phyloP scores from a whole-genome alignment of 30 jellyfish, hydroid and myxozoan species.

The Phacellophora camtschatica region DNA sequence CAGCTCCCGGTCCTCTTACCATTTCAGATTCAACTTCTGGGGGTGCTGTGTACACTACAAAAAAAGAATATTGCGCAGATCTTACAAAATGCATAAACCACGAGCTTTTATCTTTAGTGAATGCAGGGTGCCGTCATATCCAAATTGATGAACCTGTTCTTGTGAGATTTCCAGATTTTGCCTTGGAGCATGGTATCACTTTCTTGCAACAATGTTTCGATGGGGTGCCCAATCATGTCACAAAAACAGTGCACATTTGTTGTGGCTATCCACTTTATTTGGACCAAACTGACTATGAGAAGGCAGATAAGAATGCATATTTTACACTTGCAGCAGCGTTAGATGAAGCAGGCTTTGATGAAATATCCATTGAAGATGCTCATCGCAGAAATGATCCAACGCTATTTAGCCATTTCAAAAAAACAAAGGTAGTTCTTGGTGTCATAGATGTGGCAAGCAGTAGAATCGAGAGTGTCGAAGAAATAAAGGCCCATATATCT shows the following conservation, averaged over 20 bases:
- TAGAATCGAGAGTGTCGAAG: conserved; percentile 63
- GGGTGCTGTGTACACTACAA: neutral
- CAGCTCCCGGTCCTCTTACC: conserved; percentile 46
- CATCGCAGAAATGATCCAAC: conserved; percentile 36
- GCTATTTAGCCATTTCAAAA: neutral
- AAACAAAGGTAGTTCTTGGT: conserved; percentile 43
- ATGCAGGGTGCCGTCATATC: neutral
- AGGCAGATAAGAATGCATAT: conserved; percentile 57
- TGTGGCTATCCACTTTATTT: conserved; percentile 70
- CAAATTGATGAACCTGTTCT: conserved; percentile 63
- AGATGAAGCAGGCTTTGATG: conserved; percentile 31
- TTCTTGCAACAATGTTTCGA: conserved; percentile 29
- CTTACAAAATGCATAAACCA: conserved; percentile 17
- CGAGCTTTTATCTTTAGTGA: neutral
- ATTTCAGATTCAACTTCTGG: conserved; percentile 8
- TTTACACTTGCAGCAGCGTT: conserved; percentile 25
- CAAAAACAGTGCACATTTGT: conserved; percentile 47
- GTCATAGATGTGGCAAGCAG: conserved; percentile 64
- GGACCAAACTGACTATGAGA: conserved; percentile 39
- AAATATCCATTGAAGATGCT: conserved; percentile 58
- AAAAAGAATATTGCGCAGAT: conserved; percentile 4
- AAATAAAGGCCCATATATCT: conserved; percentile 37
- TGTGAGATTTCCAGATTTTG: conserved; percentile 53
- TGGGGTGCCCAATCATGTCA: conserved; percentile 53
- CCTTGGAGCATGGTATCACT: conserved; percentile 25